phyloP scores from a whole-genome alignment of 2,113 vertebrate species.

The Passer montanus region DNA sequence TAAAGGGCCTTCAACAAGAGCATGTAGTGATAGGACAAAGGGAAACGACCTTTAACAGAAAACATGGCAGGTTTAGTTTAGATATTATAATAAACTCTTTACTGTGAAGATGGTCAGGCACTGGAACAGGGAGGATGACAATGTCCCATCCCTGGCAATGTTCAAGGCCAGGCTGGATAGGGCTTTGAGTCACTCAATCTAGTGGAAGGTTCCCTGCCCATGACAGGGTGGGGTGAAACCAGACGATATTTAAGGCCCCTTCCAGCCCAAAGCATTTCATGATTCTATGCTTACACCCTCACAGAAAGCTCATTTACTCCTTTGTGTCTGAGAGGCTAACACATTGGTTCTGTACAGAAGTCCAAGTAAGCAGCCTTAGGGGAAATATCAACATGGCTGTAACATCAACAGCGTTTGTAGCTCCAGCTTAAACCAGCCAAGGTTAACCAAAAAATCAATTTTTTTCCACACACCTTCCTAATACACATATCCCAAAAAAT shows the following conservation, averaged over 20 bases:
- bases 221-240: neutral
- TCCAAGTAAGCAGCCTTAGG: constrained; percentile 21
- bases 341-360: neutral
- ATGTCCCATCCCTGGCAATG: neutral
- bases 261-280: neutral
- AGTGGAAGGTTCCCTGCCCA: neutral
- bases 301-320: constrained; percentile 22
- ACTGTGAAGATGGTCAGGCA: neutral
- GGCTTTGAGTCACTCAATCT: neutral
- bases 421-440: neutral
- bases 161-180: neutral
- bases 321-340: neutral
- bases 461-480: neutral
- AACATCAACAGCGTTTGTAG: constrained; percentile 32
- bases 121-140: neutral
- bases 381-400: neutral
- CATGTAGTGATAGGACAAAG: neutral
- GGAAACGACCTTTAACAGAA: neutral
- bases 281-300: neutral
- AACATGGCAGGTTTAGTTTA: neutral
- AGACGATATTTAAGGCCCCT: neutral
- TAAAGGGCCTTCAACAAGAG: neutral
- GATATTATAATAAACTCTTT: neutral
- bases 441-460: neutral
- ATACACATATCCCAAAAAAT: neutral